Evolutionary conservation across 2,113 vertebrate species (phyloP).

Genomic region (Ciconia maguari): DNA sequence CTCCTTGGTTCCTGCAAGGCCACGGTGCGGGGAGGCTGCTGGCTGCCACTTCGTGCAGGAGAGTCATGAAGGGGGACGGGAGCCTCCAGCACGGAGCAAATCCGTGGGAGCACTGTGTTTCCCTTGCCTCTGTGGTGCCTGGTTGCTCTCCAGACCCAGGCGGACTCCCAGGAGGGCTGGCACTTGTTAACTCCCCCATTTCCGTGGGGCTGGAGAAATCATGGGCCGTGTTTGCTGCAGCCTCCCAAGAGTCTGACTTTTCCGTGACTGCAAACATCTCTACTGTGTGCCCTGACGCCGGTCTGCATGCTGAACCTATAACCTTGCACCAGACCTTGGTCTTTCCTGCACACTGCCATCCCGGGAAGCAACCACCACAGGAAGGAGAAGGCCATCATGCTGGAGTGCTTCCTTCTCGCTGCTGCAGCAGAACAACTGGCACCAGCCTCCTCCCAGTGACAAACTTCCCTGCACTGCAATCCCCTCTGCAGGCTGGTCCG

Average conservation of each 20-base stretch:
- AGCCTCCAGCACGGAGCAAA: neutral
- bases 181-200: neutral
- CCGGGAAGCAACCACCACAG: neutral
- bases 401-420: neutral
- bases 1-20: neutral
- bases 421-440: neutral
- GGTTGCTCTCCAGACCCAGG: neutral
- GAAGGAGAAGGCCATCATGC: neutral
- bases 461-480: neutral
- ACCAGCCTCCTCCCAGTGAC: neutral
- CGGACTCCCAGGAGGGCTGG: neutral
- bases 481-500: neutral
- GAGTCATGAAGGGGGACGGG: fast-evolving
- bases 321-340: neutral
- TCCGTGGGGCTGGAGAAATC: neutral
- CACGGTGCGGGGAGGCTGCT: neutral
- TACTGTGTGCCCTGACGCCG: neutral
- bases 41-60: neutral
- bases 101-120: fast-evolving
- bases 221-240: fast-evolving
- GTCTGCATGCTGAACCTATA: neutral
- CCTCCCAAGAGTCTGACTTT: neutral
- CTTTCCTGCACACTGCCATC: neutral
- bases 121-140: neutral
- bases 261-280: neutral